Conservation (phyloP, 2,113 vertebrate genomes). For the Ranitomeya imitator region DNA sequence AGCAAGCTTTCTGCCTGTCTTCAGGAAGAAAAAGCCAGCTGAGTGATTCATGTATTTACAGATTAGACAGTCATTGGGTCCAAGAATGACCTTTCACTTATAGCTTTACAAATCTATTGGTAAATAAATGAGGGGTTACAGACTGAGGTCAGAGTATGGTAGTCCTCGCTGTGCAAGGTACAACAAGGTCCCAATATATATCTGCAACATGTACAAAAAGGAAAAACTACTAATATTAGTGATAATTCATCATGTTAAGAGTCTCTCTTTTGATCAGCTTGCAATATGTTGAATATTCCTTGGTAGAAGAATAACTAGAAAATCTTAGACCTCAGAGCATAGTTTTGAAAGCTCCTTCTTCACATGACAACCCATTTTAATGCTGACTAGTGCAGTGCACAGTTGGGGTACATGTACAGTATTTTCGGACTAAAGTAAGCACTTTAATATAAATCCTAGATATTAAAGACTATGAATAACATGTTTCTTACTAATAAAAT, state of each 20-base stretch:
- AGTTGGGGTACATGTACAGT: too few species aligned
- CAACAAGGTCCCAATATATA: background rate
- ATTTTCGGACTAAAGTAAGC: too few species aligned
- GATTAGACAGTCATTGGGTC: slow-evolving; percentile 33
- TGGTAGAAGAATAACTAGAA: too few species aligned
- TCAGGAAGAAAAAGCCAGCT: slow-evolving; percentile 33
- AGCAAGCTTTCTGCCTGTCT: slow-evolving; percentile 36
- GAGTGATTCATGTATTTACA: slow-evolving; percentile 44
- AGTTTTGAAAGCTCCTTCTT: too few species aligned
- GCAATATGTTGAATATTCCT: too few species aligned
- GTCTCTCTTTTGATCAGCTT: background rate
- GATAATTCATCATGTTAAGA: background rate
- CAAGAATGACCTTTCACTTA: slow-evolving; percentile 38
- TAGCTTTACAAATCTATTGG: slow-evolving; percentile 24
- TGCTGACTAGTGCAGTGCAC: too few species aligned
- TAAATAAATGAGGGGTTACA: slow-evolving; percentile 39
- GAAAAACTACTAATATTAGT: background rate
- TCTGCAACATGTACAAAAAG: background rate
- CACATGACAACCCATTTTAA: too few species aligned
- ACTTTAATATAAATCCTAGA: too few species aligned
- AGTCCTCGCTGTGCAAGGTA: slow-evolving; percentile 27
- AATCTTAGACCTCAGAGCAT: too few species aligned
- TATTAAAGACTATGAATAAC: too few species aligned
- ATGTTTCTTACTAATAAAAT: too few species aligned
- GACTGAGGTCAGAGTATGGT: slow-evolving; percentile 19